Evolutionary conservation across 2,797 vertebrate species (phyloP), one percentile per base, ranked within the genome.

Genomic region (Hemibagrus guttatus): DNA sequence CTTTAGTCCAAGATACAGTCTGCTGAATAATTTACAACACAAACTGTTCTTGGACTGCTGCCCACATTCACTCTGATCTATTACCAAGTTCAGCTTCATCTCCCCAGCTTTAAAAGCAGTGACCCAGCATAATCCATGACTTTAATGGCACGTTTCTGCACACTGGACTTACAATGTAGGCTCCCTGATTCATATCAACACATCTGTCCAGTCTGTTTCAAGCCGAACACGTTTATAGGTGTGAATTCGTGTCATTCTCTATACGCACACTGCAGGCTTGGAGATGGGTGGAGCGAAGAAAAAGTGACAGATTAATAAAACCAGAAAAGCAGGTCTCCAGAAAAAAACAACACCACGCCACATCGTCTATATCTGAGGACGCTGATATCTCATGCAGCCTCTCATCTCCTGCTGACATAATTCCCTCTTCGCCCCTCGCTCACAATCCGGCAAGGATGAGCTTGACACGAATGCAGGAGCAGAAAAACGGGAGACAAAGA

Each of bases 281-380:
- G 42, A 83, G 31, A 58, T 16, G 56, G 52, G 75, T 59, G 17
- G 58, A 28, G 81, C 1, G 11, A 39, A 81, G 72, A 66, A 69
- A 58, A 85, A 85, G 84, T 85, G 84, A 88, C 84, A 88, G 87
- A 85, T 76, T 82, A 85, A 88, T 88, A 76, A 85, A 88, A 64
- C 35, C 63, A 66, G 42, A 39, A 87, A 68, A 68, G 76, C 83
- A 74, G 83, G 86, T 75, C 59, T 82, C 26, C 39, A 31, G 59
- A 79, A 79, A 58, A n/a, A 56, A 76, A 59, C 14, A 69, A 56
- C 21, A n/a, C 79, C 52, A 59, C 0, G 21, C 21, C 54, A 85
- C 79, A 19, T 39, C 4, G 11, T 58, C 69, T 82, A 19, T 83
- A 81, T 88, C 68, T 76, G 61, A 59, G 59, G 52, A 71, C 28